Percentiles rank a stretch among this genome's conserved stretches.
Conservation (phyloP, 1,140 invertebrate species). For the Nymphalis io region DNA sequence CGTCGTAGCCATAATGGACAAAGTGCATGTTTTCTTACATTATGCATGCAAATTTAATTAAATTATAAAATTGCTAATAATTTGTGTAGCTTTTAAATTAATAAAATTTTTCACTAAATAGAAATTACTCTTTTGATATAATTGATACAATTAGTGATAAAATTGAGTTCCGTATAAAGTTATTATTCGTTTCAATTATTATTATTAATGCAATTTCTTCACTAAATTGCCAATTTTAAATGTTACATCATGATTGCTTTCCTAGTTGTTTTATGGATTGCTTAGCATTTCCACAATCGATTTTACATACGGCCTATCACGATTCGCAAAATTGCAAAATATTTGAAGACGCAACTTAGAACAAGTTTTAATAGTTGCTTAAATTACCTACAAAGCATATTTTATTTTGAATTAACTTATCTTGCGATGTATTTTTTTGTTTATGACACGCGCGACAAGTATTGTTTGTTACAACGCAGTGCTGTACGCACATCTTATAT, state of each 20-base stretch:
- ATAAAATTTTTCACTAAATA: not conserved
- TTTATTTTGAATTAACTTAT: not conserved
- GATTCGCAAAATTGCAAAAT: constrained; percentile 18
- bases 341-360: constrained; percentile 10
- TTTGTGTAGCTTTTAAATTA: constrained; percentile 4
- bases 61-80: constrained; percentile 14
- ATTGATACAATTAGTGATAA: too few species aligned
- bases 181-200: too few species aligned
- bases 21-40: constrained; percentile 22
- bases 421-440: too few species aligned
- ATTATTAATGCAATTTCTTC: not conserved
- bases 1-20: constrained; percentile 17
- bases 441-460: too few species aligned
- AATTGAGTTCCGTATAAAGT: not conserved
- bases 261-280: not conserved
- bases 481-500: too few species aligned
- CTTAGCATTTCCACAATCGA: constrained; percentile 2
- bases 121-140: not conserved
- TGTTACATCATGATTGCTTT: not conserved
- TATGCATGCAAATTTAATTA: constrained; percentile 23
- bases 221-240: not conserved
- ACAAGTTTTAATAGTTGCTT: not conserved
- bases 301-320: constrained; percentile 23
- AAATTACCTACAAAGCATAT: not conserved
- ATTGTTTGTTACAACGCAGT: too few species aligned